These are phyloP conservation scores for Pteromalus puparum DNA, from an alignment of 1,140 invertebrate genomes.

Conservation along the genomic window DNA sequence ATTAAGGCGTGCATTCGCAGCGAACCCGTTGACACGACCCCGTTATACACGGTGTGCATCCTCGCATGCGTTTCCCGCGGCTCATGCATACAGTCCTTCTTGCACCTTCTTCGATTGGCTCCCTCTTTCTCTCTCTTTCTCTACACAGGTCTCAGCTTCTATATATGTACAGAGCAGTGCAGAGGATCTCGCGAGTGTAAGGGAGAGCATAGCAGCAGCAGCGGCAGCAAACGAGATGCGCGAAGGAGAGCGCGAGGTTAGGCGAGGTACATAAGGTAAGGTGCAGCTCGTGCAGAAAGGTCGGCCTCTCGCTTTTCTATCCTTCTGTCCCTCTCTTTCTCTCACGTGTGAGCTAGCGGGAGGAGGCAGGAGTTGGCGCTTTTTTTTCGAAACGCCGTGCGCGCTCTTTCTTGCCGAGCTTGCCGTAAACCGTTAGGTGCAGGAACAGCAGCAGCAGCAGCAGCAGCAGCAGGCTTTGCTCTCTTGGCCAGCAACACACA, in stretches of 20 bases:
- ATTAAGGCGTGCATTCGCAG: background rate
- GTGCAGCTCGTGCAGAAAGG: slow-evolving; percentile 25
- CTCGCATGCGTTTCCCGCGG: background rate
- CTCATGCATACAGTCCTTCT: background rate
- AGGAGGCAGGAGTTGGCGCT: background rate
- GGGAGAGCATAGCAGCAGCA: background rate
- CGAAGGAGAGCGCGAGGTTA: slow-evolving; percentile 19
- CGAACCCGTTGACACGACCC: slow-evolving; percentile 14
- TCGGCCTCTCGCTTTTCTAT: background rate
- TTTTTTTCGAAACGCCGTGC: slow-evolving; percentile 20
- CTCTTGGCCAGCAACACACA: background rate
- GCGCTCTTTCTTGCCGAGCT: background rate
- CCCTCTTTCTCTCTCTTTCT: background rate
- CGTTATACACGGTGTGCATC: slow-evolving; percentile 31
- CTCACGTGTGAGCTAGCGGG: slow-evolving; percentile 14
- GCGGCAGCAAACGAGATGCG: background rate
- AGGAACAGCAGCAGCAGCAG: slow-evolving; percentile 17
- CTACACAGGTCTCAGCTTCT: background rate
- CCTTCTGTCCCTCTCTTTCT: background rate
- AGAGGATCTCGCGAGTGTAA: background rate
- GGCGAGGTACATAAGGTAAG: slow-evolving; percentile 26
- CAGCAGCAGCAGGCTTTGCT: background rate
- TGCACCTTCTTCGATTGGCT: slow-evolving; percentile 12
- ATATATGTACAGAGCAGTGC: background rate
- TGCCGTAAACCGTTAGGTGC: slow-evolving; percentile 34